phyloP scores from a whole-genome alignment of 92 coral and sea anemone species.

The Bergia sp. region DNA sequence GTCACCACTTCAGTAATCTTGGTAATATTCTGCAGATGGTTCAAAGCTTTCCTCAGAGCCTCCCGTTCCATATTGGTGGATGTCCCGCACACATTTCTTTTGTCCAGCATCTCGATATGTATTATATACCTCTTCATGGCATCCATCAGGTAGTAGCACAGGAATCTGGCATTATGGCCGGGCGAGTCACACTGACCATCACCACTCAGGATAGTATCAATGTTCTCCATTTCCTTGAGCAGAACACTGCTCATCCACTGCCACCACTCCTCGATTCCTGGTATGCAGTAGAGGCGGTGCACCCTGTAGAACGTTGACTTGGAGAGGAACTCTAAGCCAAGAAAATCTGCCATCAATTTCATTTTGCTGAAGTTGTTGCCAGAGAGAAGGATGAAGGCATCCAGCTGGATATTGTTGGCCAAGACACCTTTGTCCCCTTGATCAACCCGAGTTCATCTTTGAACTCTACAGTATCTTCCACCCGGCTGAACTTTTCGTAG shows the following conservation, averaged over 20 bases:
- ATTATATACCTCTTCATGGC: constrained; percentile 45
- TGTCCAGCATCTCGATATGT: constrained; percentile 54
- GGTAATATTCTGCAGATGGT: constrained; percentile 29
- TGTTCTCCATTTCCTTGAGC: constrained; percentile 13
- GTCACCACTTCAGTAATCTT: constrained; percentile 18
- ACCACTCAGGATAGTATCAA: constrained; percentile 3
- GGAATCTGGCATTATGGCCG: constrained; percentile 49
- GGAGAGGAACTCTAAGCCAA: no score
- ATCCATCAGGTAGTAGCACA: constrained; percentile 55
- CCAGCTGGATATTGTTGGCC: constrained; percentile 43
- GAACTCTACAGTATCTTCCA: background rate
- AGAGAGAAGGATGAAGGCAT: constrained; percentile 36
- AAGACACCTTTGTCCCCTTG: constrained; percentile 11
- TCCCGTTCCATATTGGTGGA: constrained; percentile 21
- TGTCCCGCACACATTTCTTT: constrained; percentile 40
- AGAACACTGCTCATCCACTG: constrained; percentile 31
- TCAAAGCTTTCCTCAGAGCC: constrained; percentile 22
- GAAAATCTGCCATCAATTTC: constrained; percentile 28
- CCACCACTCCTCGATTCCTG: constrained; percentile 45
- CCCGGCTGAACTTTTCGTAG: background rate
- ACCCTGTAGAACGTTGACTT: constrained; percentile 32
- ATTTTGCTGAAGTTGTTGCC: constrained; percentile 34
- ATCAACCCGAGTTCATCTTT: constrained; percentile 13
- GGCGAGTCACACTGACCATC: constrained; percentile 70
- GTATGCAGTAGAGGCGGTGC: constrained; percentile 38